Percentiles rank a stretch among this genome's conserved stretches.
Conservation (phyloP, 1,140 invertebrate species). For the Thaumatotibia leucotreta region DNA sequence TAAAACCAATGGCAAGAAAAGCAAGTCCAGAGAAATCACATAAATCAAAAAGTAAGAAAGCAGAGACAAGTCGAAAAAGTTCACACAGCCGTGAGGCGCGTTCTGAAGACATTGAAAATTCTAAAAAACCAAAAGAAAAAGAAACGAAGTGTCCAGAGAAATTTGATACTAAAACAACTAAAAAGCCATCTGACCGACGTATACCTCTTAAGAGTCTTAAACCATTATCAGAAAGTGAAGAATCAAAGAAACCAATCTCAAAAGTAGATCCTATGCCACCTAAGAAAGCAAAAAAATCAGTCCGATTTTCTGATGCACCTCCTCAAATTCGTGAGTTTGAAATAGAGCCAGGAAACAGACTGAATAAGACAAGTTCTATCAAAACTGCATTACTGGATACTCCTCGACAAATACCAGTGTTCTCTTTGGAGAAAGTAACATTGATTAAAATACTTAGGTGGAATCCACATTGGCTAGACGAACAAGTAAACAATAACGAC, state of each 20-base stretch:
- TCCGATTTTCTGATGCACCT: slow-evolving; percentile 41
- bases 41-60: slow-evolving; percentile 14
- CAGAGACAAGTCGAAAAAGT: neutral
- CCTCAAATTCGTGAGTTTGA: slow-evolving; percentile 42
- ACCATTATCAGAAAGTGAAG: slow-evolving; percentile 35
- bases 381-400: slow-evolving; percentile 46
- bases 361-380: slow-evolving; percentile 52
- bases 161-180: slow-evolving; percentile 21
- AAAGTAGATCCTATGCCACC: slow-evolving; percentile 40
- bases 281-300: slow-evolving; percentile 40
- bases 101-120: neutral
- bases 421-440: slow-evolving; percentile 54
- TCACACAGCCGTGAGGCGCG: neutral
- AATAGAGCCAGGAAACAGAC: slow-evolving; percentile 60
- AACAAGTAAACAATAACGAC: slow-evolving; percentile 46
- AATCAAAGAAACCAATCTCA: slow-evolving; percentile 37
- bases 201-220: slow-evolving; percentile 36
- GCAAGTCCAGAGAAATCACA: slow-evolving; percentile 16
- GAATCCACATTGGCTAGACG: slow-evolving; percentile 62
- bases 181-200: slow-evolving; percentile 4
- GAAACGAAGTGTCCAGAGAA: slow-evolving; percentile 5
- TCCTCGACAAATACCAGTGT: slow-evolving; percentile 33
- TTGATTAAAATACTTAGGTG: slow-evolving; percentile 60
- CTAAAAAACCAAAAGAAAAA: slow-evolving; percentile 20
- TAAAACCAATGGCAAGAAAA: slow-evolving; percentile 35